A percentile compares a stretch with the other conserved stretches of the same genome.
Conservation (phyloP, 2,797 vertebrate genomes). For the Petrocephalus sullivani region DNA sequence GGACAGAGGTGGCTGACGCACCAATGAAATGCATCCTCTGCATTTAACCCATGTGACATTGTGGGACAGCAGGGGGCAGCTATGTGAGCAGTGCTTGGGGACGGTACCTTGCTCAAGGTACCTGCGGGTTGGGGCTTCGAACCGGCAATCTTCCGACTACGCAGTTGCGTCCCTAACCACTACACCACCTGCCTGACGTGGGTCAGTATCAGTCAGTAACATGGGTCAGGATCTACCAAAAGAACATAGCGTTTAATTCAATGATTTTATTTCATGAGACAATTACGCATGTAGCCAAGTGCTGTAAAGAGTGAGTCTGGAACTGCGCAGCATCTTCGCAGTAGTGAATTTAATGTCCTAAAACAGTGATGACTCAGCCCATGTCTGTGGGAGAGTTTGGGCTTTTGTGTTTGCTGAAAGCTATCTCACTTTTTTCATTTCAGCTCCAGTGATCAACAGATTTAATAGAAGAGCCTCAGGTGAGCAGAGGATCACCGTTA, state of each 20-base stretch:
- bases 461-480: conserved; percentile 93
- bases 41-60: too few species aligned
- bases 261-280: not conserved
- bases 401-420: not conserved
- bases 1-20: too few species aligned
- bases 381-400: not conserved
- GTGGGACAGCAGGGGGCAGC: too few species aligned
- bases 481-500: conserved; percentile 52
- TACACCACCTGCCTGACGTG: too few species aligned
- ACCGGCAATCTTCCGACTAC: too few species aligned
- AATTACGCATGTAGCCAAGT: not conserved
- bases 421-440: conserved; percentile 42
- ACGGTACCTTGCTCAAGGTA: too few species aligned
- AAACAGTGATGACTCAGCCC: not conserved
- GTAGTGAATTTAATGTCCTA: not conserved
- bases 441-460: conserved; percentile 91
- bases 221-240: too few species aligned
- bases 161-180: too few species aligned
- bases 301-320: not conserved
- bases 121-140: too few species aligned
- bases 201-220: too few species aligned
- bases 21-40: too few species aligned
- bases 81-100: too few species aligned
- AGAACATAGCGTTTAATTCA: not conserved
- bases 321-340: not conserved